Evolutionary conservation across 2,113 vertebrate genomes (phyloP), one percentile per base, ranked within the genome.

Genomic region (Tychaedon coryphoeus): DNA sequence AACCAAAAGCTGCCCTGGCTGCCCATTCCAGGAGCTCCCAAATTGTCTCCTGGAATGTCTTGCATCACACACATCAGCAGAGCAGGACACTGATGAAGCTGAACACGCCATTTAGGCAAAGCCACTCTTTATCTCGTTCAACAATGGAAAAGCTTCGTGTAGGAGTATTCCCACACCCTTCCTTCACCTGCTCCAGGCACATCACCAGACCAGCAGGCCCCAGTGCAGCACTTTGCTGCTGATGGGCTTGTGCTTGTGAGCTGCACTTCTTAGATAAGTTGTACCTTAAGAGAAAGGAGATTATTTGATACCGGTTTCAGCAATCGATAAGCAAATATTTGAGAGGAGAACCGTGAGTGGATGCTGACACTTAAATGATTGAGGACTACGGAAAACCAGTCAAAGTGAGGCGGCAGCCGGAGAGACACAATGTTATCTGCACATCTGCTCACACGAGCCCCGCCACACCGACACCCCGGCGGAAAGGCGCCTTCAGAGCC

Each of bases 161-260:
- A 48, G 93, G 92, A 93, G 79, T 86, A 43, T 74, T 78, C 84
- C 84, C 89, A 95, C 84, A 79, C 61, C 90, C 92, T 67, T 70
- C 80, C 77, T 80, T 91, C 82, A 90, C 54, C 84, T 87, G 87
- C 94, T 93, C 72, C 89, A 83, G 94, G 91, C 93, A 86, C 86
- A 83, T n/a, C 57, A 15, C 4, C 81, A 78, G 38, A 54, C 7
- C 78, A 77, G 73, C 5, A 89, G 73, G 43, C 87, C 84, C 90
- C 2, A 66, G 61, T 5, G 74, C 86, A 83, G 79, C 91, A 67
- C 4, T 0, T 11, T 43, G 83, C 89, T 91, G 88, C 86, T 70
- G 48, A n/a, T 7, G 64, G 84, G 28, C 28, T n/a, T 6, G 57
- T 42, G 29, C 54, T 54, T 38, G 47, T 5, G 22, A 87, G 58